Evolutionary conservation across 2,888 invertebrate species (phyloP).

Genomic region (Pyrgus malvae): DNA sequence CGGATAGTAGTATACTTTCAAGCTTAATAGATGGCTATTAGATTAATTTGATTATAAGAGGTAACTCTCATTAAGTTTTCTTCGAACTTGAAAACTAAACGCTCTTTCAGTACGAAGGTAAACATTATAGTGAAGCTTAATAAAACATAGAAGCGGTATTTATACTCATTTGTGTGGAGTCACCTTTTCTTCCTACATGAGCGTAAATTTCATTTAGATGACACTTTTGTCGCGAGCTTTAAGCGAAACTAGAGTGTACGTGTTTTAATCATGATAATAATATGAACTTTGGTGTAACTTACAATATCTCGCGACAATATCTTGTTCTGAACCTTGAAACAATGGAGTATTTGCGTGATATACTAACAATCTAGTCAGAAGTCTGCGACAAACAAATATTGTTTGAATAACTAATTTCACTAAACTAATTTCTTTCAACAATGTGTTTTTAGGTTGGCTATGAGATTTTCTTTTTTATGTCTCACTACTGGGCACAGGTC

Average conservation of each 20-base stretch:
- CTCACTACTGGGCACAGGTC: too few relatives aligned
- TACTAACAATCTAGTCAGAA: too few relatives aligned
- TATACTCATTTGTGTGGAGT: conserved; percentile 22
- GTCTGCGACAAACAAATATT: too few relatives aligned
- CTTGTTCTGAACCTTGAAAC: neutral
- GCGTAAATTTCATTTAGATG: conserved; percentile 20
- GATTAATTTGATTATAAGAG: too few relatives aligned
- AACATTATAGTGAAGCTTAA: conserved; percentile 14
- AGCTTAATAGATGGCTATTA: too few relatives aligned
- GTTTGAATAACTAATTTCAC: too few relatives aligned
- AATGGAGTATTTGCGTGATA: neutral
- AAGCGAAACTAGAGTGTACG: conserved; percentile 11
- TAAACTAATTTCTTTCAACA: too few relatives aligned
- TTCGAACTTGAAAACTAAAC: neutral
- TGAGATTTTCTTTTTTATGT: too few relatives aligned
- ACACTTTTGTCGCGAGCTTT: conserved; percentile 16
- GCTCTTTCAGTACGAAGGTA: conserved; percentile 8
- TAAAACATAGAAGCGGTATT: conserved; percentile 23
- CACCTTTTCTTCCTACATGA: conserved; percentile 24
- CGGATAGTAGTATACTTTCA: too few relatives aligned
- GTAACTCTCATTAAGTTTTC: too few relatives aligned
- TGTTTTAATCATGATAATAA: conserved; percentile 18
- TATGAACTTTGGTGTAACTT: conserved; percentile 9
- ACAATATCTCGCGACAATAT: conserved; percentile 10
- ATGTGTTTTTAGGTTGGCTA: too few relatives aligned